phyloP scores from a whole-genome alignment of 1,140 invertebrate species.

The Matsumurasca onukii region DNA sequence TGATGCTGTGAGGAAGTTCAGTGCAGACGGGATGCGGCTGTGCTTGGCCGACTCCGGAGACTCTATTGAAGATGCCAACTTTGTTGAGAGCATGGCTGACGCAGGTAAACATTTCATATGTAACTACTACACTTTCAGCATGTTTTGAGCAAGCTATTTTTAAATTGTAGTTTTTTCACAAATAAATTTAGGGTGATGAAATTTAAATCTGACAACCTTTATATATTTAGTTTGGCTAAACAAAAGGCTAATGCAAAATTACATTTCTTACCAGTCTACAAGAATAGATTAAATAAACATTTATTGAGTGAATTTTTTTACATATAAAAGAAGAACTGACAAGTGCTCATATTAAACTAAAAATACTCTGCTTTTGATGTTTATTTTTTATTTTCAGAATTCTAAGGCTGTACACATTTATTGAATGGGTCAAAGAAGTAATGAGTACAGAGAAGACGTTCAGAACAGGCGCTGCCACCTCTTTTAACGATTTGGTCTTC shows the following conservation, averaged over 20 bases:
- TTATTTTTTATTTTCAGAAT: constrained; percentile 60
- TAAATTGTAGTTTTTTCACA: constrained; percentile 2
- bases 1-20: constrained; percentile 91
- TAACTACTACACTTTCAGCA: neutral
- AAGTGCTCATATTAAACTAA: too few species aligned
- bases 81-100: constrained; percentile 92
- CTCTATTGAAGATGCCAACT: constrained; percentile 98
- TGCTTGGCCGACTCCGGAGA: constrained; percentile 96
- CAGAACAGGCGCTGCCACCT: constrained; percentile 57
- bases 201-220: too few species aligned
- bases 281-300: too few species aligned
- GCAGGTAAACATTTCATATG: constrained; percentile 53
- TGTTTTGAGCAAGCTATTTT: neutral
- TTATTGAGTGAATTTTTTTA: too few species aligned
- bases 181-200: too few species aligned
- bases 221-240: too few species aligned
- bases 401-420: constrained; percentile 90
- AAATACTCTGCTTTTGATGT: too few species aligned
- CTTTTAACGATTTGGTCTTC: constrained; percentile 93
- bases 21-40: constrained; percentile 94
- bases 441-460: constrained; percentile 62
- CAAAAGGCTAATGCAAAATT: too few species aligned
- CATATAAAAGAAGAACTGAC: too few species aligned
- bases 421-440: constrained; percentile 96
- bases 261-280: too few species aligned